phyloP scores from a whole-genome alignment of 2,113 vertebrate genomes.

The Pagrus major region DNA sequence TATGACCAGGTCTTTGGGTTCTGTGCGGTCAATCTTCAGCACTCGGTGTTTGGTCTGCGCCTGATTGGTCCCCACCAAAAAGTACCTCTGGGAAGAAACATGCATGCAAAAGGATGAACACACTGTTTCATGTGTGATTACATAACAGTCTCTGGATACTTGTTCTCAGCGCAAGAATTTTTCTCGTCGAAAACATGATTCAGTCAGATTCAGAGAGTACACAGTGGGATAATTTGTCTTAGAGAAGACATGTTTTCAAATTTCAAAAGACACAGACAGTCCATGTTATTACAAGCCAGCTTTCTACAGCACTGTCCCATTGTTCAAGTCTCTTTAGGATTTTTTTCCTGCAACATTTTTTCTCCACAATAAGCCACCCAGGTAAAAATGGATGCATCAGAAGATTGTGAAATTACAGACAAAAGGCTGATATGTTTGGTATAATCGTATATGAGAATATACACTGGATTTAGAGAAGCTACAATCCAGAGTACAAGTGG shows the following conservation, averaged over 20 bases:
- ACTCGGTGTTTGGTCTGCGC: conserved; percentile 95
- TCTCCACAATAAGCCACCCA: background rate
- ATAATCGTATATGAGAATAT: background rate
- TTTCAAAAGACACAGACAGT: conserved; percentile 2
- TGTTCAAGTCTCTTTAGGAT: background rate
- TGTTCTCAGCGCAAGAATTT: background rate
- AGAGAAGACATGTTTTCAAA: background rate
- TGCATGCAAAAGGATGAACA: conserved; percentile 22
- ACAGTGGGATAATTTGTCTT: background rate
- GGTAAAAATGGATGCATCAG: background rate
- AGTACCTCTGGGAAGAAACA: conserved; percentile 88
- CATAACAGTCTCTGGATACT: background rate
- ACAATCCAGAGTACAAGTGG: background rate
- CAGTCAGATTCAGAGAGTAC: background rate
- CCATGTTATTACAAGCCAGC: background rate
- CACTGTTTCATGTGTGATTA: background rate
- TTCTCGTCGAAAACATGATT: background rate
- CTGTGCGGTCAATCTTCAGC: conserved; percentile 97
- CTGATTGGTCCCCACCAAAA: conserved; percentile 95
- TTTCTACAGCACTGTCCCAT: background rate
- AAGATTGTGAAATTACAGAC: background rate
- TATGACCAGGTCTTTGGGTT: conserved; percentile 94
- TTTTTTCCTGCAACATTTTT: conserved; percentile 10
- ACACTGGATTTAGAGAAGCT: background rate
- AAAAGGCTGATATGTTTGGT: background rate